Base-by-base conservation (phyloP, 1,140 invertebrate species). In the Cydia pomonella region DNA sequence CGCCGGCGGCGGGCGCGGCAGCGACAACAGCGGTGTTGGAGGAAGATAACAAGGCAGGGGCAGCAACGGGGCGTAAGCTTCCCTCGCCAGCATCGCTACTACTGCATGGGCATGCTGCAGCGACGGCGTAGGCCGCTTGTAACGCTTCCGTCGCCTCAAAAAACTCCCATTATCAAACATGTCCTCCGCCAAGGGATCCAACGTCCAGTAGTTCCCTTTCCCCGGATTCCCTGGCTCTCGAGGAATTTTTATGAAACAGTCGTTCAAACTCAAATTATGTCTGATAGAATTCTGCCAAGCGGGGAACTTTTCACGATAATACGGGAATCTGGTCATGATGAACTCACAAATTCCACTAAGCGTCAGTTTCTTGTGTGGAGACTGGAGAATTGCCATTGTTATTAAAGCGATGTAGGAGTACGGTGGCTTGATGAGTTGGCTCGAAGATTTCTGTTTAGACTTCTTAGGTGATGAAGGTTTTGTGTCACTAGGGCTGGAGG, bases 111-210 rank as follows among this genome's bases (percentile, higher is more conserved):
- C 93, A 78, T 93, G 89, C 80, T 93, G 93, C 82, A 93, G 75
- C 25, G 91, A 92, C 7, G 92, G 92, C 72, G 92, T 88, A 33
- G 97, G 96, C 64, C 98, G 93, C 89, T 99, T 99, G 93, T 98
- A 99, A 25, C 99, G 95, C 93, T 99, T 99, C 73, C 99, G 93
- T 21, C 99, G 94, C 4, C 99, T 92, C 59, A 99, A 93, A 87
- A 99, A 99, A 85, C 97, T 98, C 0, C 99, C 99, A 89, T 99
- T 99, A 87, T 99, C 99, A 85, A 99, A 99, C 99, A 99, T 99
- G 86, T 99, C 98, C 87, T 99, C 98, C 1, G 97, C 97, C 74
- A 98, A 93, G 0, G 99, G 99, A 93, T 99, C 98, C 64, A 99
- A 90, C 0, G 98, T 99, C 99, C 99, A 99, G 92, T 99, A 99